Evolutionary conservation across 2,113 vertebrate species (phyloP), one percentile per base, ranked within the genome.

Genomic region (Ciconia maguari): DNA sequence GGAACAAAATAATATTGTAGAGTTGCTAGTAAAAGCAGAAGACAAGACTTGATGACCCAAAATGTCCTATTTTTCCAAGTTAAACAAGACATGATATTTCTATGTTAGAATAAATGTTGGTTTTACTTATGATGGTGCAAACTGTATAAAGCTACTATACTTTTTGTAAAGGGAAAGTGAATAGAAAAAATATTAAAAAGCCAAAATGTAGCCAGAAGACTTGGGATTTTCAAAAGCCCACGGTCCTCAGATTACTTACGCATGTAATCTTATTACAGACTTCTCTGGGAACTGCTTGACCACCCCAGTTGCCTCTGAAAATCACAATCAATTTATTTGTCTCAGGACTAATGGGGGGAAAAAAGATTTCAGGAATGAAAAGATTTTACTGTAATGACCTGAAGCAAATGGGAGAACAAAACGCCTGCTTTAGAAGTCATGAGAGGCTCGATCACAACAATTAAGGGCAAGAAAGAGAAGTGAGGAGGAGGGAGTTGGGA

Each of bases 311-410:
- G 86, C 49, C 46, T 94, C 93, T 93, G 62, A 96, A 95, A 82
- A 96, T 95, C 87, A 84, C 54, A 95, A 89, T 86, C 77, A 76
- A 91, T 94, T 95, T 90, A 88, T 93, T 93, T 94, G 68, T 93
- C 81, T 90, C 78, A 36, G 26, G 66, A 93, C 78, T 90, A 96
- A 95, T 74, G n/a, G 83, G 16, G 51, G 9, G 4, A 42, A 88
- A 89, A 96, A 89, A 55, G 66, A 94, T 85, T 96, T 91, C 61
- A 95, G 70, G 89, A 95, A 93, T 83, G 65, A 93, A 95, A 91
- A 93, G 62, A 76, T 95, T 95, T 95, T 96, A 93, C 89, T 95
- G 83, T 93, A 94, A 91, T 94, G 81, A 96, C 62, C 68, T 93
- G 84, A 95, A 97, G 46, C 74, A 94, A 97, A 93, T 54, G 58